Evolutionary conservation across 2,797 vertebrate species (phyloP).

Genomic region (Calcarius lapponicus): DNA sequence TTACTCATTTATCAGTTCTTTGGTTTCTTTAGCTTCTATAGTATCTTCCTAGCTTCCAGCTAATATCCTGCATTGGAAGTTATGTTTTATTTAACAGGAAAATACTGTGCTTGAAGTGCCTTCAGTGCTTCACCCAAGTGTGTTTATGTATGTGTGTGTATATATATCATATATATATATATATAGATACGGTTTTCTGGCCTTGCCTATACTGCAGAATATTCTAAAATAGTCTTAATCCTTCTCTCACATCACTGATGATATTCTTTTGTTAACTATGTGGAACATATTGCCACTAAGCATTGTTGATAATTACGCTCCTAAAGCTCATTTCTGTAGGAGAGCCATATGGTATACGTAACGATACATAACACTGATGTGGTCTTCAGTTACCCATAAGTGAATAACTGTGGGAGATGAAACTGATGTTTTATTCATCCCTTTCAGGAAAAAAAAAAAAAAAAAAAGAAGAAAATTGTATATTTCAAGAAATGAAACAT

Average conservation of each 20-base stretch:
- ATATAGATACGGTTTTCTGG: not conserved
- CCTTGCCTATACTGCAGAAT: not conserved
- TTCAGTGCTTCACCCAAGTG: not conserved
- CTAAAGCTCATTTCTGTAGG: not conserved
- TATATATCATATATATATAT: fast-evolving
- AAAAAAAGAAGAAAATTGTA: not conserved
- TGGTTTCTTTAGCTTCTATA: not conserved
- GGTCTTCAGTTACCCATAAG: not conserved
- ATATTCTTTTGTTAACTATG: not conserved
- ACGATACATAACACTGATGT: not conserved
- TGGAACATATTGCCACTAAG: not conserved
- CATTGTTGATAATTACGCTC: not conserved
- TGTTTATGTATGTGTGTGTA: too few species aligned
- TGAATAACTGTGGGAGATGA: not conserved
- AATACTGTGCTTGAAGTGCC: not conserved
- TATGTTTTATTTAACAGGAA: not conserved
- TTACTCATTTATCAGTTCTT: not conserved
- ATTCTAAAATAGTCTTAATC: not conserved
- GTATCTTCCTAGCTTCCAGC: not conserved
- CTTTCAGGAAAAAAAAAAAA: not conserved
- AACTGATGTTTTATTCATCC: not conserved
- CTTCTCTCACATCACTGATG: not conserved
- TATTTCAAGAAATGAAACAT: not conserved
- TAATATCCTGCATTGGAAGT: not conserved
- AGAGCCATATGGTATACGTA: not conserved